A percentile compares a stretch with the other conserved stretches of the same genome.
Evolutionary conservation across 2,113 vertebrate species (phyloP).

Genomic region (Kryptolebias marmoratus): DNA sequence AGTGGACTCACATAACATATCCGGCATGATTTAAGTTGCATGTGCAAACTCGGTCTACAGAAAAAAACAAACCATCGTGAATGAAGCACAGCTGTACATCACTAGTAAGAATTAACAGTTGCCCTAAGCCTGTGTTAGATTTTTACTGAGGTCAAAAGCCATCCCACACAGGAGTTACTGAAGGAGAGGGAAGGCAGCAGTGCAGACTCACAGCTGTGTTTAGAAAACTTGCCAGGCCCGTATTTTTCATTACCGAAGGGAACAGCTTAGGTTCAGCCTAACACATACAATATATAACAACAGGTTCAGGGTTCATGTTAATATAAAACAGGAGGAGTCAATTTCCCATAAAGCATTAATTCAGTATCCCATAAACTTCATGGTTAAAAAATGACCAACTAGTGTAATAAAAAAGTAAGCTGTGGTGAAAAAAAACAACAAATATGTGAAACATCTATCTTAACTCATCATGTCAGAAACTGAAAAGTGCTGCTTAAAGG

Average conservation of each 20-base stretch:
- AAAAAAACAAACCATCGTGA: conserved; percentile 39
- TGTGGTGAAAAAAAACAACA: conserved; percentile 30
- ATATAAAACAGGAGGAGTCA: conserved; percentile 60
- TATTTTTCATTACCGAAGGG: conserved; percentile 51
- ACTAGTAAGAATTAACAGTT: conserved; percentile 48
- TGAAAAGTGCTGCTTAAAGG: conserved; percentile 12
- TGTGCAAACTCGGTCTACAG: conserved; percentile 9
- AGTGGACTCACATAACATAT: neutral
- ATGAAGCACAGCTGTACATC: conserved; percentile 54
- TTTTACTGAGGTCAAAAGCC: conserved; percentile 65
- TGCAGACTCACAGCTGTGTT: conserved; percentile 52
- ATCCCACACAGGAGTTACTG: conserved; percentile 56
- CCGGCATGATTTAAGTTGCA: conserved; percentile 18
- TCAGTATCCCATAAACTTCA: conserved; percentile 18
- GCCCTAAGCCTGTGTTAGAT: conserved; percentile 40
- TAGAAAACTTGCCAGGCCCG: conserved; percentile 28
- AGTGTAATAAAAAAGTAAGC: conserved; percentile 23
- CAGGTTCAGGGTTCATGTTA: conserved; percentile 61
- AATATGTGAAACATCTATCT: conserved; percentile 30
- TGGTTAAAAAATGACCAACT: conserved; percentile 34
- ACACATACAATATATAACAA: conserved; percentile 52
- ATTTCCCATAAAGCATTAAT: conserved; percentile 37
- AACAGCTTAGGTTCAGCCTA: conserved; percentile 50
- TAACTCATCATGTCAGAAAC: conserved; percentile 41
- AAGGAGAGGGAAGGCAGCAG: conserved; percentile 29